Evolutionary conservation across 2,888 invertebrate species (phyloP).

Genomic region (Hedychridium roseum): DNA sequence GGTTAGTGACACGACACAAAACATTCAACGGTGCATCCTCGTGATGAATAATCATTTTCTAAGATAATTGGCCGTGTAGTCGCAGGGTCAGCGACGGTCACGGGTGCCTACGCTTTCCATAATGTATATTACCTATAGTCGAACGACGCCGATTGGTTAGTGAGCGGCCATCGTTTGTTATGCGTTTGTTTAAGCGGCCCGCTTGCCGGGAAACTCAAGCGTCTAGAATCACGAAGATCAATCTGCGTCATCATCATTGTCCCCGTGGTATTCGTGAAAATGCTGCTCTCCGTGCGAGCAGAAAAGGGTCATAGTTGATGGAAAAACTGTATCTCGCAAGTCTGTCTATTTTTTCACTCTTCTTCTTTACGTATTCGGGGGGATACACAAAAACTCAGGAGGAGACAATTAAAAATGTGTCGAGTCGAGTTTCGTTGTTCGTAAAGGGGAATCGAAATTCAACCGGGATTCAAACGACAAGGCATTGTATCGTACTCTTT

Average conservation of each 20-base stretch:
- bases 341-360: too few relatives aligned
- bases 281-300: too few relatives aligned
- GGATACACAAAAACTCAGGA: too few relatives aligned
- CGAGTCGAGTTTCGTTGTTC: too few relatives aligned
- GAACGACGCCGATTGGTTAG: constrained; percentile 61
- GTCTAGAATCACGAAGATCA: constrained; percentile 59
- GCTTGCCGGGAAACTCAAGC: constrained; percentile 63
- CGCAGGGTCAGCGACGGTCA: constrained; percentile 25
- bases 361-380: too few relatives aligned
- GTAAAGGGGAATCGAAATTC: too few relatives aligned
- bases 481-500: too few relatives aligned
- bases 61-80: background rate
- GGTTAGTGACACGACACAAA: constrained; percentile 41
- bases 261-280: too few relatives aligned
- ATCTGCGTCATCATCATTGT: constrained; percentile 31
- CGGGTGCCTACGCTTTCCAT: constrained; percentile 21
- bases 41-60: constrained; percentile 8
- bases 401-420: too few relatives aligned
- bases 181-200: constrained; percentile 58
- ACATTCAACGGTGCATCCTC: constrained; percentile 35
- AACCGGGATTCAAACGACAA: too few relatives aligned
- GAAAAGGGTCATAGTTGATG: too few relatives aligned
- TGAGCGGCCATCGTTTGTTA: constrained; percentile 62
- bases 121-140: constrained; percentile 60
- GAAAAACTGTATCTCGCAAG: too few relatives aligned